Base-by-base conservation (phyloP, 2,888 invertebrate genomes). In the Phortica magna region DNA sequence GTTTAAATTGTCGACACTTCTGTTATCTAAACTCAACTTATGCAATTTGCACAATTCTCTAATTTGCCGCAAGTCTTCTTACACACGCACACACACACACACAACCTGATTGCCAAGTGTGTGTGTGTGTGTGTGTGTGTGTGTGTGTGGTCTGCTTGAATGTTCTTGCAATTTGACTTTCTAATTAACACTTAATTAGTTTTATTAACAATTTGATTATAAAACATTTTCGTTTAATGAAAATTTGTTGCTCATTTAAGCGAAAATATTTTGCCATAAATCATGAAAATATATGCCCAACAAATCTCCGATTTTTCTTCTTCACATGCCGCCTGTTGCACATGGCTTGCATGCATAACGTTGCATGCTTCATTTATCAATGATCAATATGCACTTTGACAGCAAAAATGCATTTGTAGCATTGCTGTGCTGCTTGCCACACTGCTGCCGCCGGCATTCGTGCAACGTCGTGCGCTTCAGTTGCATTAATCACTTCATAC, bases 381-480 rank as follows among this genome's bases (percentile, higher is more conserved):
- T 53, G 70, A 19, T 12, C 53, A 61, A 48, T 43, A 14, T 43
- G 42, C n/a, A n/a, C 39, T 74, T 74, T 53, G 74, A 67, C 74
- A 74, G 65, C 74, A 74, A 74, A 74, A 74, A 74, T 74, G 67
- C 65, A 74, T 74, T 65, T n/a, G 39, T 22, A 43, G 64, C 48
- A 4, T 2, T 48, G 53, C 31, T 31, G 41, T 65, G 53, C 12
- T 59, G 59, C 59, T 59, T n/a, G 9, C 3, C n/a, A 6, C 22
- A 17, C 3, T 59, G 59, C 22, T 53, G 17, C 19, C 59, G 17
- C 7, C 17, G 17, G 6, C 59, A 31, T 31, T 31, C 31, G 31
- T 2, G 31, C 31, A 31, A 31, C 31, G 31, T 31, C 31, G 19
- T 64, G 12, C 31, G 39, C 31, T 64, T 53, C 74, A 31, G 53